Base-by-base conservation (phyloP, 2,113 vertebrate species). In the Tupaia chinensis region DNA sequence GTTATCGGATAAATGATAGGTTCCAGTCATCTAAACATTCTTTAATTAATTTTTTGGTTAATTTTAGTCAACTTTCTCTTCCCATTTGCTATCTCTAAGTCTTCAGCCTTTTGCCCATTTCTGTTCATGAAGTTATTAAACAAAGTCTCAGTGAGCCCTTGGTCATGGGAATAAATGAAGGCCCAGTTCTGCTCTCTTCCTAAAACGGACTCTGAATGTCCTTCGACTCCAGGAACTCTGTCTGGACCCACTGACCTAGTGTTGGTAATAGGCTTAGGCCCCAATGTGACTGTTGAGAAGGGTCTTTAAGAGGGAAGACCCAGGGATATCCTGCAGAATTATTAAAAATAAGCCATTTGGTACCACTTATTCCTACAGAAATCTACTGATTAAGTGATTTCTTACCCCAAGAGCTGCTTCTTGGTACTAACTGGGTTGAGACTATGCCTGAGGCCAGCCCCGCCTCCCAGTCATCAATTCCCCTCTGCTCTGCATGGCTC, bases 391-490 rank as follows among this genome's bases (percentile, higher is more conserved):
- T 10, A 34, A 78, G 60, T 27, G 29, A 2, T n/a, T 32, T 76
- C 60, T 23, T 34, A 44, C 14, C 8, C 20, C 65, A 76, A 0
- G 13, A 23, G 22, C 20, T 29, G 34, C n/a, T 19, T n/a, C 74
- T 81, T 61, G 10, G 69, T 16, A 61, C 17, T 5, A n/a, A 32
- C 9, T 34, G 32, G 34, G 19, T 23, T 44, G 23, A 77, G 19
- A 27, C 25, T n/a, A 1, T 0, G n/a, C 2, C 23, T 11, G 65
- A 65, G 11, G 23, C 65, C 1, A 11, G 13, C 6, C 53, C 29
- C 73, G 23, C 13, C 9, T 34, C 58, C 58, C 13, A 66, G 25
- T 27, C 20, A 25, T 5, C 0, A 0, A 19, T 12, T 53, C 20
- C 27, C 27, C 66, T 2, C 32, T 81, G 20, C 16, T 77, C 29